phyloP scores from a whole-genome alignment of 2,888 invertebrate genomes.

The Heterodera filipjevi region DNA sequence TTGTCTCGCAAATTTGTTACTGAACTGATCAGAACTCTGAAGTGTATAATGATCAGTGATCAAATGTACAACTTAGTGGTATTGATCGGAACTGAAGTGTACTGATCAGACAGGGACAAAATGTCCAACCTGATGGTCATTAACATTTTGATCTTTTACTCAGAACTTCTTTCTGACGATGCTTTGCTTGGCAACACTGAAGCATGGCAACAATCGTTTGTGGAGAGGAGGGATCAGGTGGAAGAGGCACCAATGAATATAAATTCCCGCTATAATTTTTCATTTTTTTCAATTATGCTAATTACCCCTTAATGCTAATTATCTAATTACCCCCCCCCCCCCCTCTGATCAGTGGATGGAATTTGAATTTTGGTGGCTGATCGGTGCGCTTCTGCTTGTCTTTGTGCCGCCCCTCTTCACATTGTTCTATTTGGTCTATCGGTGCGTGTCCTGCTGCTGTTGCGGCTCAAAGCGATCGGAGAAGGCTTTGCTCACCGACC shows the following conservation, averaged over 20 bases:
- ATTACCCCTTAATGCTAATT: not conserved
- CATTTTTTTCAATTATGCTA: no score
- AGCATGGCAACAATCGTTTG: slow-evolving; percentile 48
- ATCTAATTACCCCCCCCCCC: not conserved
- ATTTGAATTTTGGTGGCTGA: slow-evolving; percentile 58
- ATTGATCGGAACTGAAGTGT: no score
- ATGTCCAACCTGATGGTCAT: no score
- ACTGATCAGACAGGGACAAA: no score
- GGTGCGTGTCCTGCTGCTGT: slow-evolving; percentile 52
- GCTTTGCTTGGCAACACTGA: slow-evolving; percentile 50
- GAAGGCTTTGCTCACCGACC: slow-evolving; percentile 48
- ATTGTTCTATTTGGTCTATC: slow-evolving; percentile 56
- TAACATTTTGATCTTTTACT: slow-evolving; percentile 18
- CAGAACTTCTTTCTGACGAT: slow-evolving; percentile 47
- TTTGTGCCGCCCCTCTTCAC: slow-evolving; percentile 53
- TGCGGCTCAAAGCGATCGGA: slow-evolving; percentile 46
- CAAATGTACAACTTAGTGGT: no score
- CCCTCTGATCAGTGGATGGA: slow-evolving; percentile 57
- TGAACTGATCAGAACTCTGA: slow-evolving; percentile 1
- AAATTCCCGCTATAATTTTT: no score
- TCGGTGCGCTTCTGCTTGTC: slow-evolving; percentile 47
- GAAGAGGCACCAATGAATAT: not conserved
- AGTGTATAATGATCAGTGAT: not conserved
- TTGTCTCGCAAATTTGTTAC: not conserved
- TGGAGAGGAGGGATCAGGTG: slow-evolving; percentile 51